Base-by-base conservation (phyloP, 2,113 vertebrate species). In the Nesogale talazaci region DNA sequence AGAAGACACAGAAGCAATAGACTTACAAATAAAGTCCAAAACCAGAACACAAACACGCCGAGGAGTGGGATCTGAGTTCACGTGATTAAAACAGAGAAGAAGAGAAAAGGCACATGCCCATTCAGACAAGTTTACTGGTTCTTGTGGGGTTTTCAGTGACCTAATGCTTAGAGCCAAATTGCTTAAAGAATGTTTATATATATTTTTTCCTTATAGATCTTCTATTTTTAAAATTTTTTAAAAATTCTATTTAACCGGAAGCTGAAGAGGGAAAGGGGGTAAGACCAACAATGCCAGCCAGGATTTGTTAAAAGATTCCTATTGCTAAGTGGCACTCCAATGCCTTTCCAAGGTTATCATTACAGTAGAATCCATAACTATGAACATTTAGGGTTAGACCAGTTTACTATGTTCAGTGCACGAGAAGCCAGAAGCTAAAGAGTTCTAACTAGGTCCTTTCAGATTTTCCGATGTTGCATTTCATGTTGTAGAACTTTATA, bases 1-100 rank as follows among this genome's bases (percentile, higher is more conserved):
- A 95, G 84, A 95, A 59, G 74, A 96, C 80, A 88, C 31, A 93
- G 96, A 97, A 98, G 97, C 97, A 98, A 98, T 98, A 98, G 98
- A 96, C 92, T 88, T 76, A 88, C 46, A 88, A 90, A 70, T 10
- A 3, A 95, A 93, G 74, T 95, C 52, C 80, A 65, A 94, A 90
- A 96, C 93, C 95, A 2, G 46, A 96, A 97, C 97, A 96, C 57
- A 86, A 87, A 91, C 22, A 83, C 67, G 74, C n/a, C 76, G 23
- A 40, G 70, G 84, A 56, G 69, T n/a, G 75, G 75, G 78, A 6
- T 3, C 42, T 59, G 85, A 75, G 29, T 63, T 94, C 23, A 17
- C 5, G 88, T 95, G 89, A 86, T 95, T 91, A 94, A 96, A 34
- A 89, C 88, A 69, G n/a, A 78, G 90, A 97, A 94, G 95, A 17